These are phyloP conservation scores for Synanceia verrucosa DNA, from an alignment of 2,797 vertebrate genomes.

Conservation along the genomic window DNA sequence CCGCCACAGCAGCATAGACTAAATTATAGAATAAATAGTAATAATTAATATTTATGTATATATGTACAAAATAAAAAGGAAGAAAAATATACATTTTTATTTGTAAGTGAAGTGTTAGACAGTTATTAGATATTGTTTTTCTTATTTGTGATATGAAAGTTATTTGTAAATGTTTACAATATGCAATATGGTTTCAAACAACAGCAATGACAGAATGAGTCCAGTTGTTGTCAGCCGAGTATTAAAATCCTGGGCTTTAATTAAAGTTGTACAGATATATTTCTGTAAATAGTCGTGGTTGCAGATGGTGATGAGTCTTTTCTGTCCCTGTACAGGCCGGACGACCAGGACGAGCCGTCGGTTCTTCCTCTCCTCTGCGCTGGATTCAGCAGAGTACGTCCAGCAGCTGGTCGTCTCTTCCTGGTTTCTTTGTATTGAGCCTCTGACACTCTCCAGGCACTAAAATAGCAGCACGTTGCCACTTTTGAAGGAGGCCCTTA, in stretches of 20 bases:
- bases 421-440: constrained; percentile 8
- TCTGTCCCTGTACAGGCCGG: constrained; percentile 79
- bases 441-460: neutral
- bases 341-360: constrained; percentile 90
- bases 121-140: no score
- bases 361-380: constrained; percentile 92
- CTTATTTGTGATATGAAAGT: no score
- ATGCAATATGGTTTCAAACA: no score
- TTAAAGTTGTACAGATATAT: neutral
- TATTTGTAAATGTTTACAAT: no score
- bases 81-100: no score
- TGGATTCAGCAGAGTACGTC: constrained; percentile 93
- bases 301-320: constrained; percentile 33
- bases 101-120: no score
- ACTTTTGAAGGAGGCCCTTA: constrained; percentile 20
- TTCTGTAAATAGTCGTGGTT: constrained; percentile 10
- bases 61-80: no score
- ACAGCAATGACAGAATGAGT: neutral
- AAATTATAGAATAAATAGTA: no score
- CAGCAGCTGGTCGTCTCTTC: neutral
- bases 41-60: no score
- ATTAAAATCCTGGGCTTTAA: neutral
- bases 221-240: neutral
- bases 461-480: constrained; percentile 15
- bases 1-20: no score